Percentiles rank a stretch among this genome's conserved stretches.
These are phyloP conservation scores for Entelurus aequoreus DNA, from an alignment of 2,113 vertebrate genomes.

Conservation along the genomic window DNA sequence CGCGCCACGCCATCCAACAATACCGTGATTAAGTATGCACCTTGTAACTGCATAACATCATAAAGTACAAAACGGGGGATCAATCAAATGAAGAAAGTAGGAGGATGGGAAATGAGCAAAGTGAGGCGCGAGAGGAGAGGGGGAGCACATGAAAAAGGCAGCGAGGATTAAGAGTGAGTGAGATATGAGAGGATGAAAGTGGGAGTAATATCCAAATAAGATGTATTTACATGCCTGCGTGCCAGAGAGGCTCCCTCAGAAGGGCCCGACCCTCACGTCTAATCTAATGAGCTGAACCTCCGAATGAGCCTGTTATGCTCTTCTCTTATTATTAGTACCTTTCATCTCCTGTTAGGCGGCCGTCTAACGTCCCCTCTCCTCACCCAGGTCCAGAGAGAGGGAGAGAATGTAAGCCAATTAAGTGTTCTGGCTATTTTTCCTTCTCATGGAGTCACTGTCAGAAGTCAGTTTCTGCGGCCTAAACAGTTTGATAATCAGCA, in stretches of 20 bases:
- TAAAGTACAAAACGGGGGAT: background rate
- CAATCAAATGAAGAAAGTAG: background rate
- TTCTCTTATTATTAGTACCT: slow-evolving; percentile 19
- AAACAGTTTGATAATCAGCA: slow-evolving; percentile 24
- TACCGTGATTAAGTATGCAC: background rate
- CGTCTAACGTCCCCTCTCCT: slow-evolving; percentile 23
- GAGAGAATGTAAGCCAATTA: slow-evolving; percentile 41
- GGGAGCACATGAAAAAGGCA: background rate
- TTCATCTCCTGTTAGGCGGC: slow-evolving; percentile 32
- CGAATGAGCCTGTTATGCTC: slow-evolving; percentile 22
- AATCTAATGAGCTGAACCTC: slow-evolving; percentile 16
- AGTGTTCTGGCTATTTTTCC: slow-evolving; percentile 53
- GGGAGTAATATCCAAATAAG: slow-evolving; percentile 1
- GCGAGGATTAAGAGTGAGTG: slow-evolving; percentile 1
- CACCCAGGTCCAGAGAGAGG: slow-evolving; percentile 4
- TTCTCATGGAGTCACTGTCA: slow-evolving; percentile 56
- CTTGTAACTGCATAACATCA: background rate
- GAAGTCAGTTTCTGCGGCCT: slow-evolving; percentile 18
- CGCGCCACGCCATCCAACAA: too few relatives aligned
- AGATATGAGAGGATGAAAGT: background rate
- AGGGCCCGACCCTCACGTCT: slow-evolving; percentile 12
- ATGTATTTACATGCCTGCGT: background rate
- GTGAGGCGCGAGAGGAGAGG: background rate
- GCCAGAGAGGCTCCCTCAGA: background rate
- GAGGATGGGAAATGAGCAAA: background rate